A percentile compares a stretch with the other conserved stretches of the same genome.
These are phyloP conservation scores for Halesus radiatus DNA, from an alignment of 1,140 invertebrate genomes.

Conservation along the genomic window DNA sequence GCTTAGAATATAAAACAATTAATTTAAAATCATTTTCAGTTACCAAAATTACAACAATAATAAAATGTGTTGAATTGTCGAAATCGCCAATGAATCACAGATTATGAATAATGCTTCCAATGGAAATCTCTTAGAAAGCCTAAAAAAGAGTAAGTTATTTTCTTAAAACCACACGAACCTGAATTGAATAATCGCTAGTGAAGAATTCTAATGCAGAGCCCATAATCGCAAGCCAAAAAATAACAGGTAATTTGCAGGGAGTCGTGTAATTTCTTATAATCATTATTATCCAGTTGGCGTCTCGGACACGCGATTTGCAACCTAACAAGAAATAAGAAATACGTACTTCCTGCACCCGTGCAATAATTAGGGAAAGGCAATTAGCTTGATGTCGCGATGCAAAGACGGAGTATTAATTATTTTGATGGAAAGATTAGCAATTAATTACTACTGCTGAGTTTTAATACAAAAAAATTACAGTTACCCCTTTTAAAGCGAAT, in stretches of 20 bases:
- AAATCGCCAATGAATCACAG: no score
- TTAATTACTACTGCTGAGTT: no score
- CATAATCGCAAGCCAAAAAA: slow-evolving; percentile 3
- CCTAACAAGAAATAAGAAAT: neutral
- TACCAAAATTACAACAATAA: no score
- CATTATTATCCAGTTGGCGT: neutral
- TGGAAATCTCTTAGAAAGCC: neutral
- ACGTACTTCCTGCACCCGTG: neutral
- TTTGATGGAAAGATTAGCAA: no score
- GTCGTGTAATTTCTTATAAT: slow-evolving; percentile 17
- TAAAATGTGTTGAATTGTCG: no score
- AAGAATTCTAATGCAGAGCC: neutral
- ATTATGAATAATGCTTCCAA: no score
- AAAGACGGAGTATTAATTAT: no score
- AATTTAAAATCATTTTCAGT: no score
- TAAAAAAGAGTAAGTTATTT: neutral
- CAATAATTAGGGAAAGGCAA: neutral
- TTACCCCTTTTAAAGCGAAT: no score
- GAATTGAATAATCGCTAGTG: neutral
- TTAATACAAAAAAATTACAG: no score
- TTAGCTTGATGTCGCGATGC: neutral
- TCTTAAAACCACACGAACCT: neutral
- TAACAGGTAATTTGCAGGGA: slow-evolving; percentile 9
- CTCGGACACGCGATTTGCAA: neutral
- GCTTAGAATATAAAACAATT: no score